Base-by-base conservation (phyloP, 2,113 vertebrate genomes). In the Capreolus pygargus region DNA sequence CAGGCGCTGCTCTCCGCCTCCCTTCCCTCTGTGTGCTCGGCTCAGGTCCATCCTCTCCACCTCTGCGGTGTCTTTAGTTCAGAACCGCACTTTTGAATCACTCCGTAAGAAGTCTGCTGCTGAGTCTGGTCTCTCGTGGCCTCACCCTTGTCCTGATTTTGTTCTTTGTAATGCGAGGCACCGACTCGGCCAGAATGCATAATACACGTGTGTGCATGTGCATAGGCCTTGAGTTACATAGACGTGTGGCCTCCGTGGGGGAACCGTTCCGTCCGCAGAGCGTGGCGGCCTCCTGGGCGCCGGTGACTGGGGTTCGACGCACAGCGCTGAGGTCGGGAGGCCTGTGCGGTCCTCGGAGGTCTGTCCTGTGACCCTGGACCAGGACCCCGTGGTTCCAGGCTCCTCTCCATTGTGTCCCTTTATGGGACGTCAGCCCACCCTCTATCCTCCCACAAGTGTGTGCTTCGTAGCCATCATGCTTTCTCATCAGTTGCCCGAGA, bases 331-430 rank as follows among this genome's bases (percentile, higher is more conserved):
- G 2, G 82, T 7, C 1, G 1, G 0, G 39, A 10, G 7, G 5
- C 14, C 0, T 1, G 0, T 43, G 7, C 0, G 0, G 0, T 6
- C 13, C 13, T 39, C 1, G 1, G 39, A 0, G 23, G 30, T 15
- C 61, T 43, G 6, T 36, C 2, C 17, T 10, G 6, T 39, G 1
- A 1, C 3, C n/a, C 10, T 6, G 17, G 55, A 86, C 50, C 1
- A 6, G 21, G 15, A 6, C 43, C 9, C 1, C 1, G 0, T 11
- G 43, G 7, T 11, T 7, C 39, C 0, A 11, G 12, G 64, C 11
- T 6, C 4, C 0, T 30, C 15, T 7, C 19, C 19, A 39, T 3
- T 16, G 67, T 1, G 1, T 3, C 60, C 28, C 19, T 47, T 21
- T 12, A 15, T 2, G 4, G 61, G 19, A 7, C 1, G 57, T 33